These are phyloP conservation scores for Caradrina kadenii DNA, from an alignment of 2,888 invertebrate genomes.

Conservation along the genomic window DNA sequence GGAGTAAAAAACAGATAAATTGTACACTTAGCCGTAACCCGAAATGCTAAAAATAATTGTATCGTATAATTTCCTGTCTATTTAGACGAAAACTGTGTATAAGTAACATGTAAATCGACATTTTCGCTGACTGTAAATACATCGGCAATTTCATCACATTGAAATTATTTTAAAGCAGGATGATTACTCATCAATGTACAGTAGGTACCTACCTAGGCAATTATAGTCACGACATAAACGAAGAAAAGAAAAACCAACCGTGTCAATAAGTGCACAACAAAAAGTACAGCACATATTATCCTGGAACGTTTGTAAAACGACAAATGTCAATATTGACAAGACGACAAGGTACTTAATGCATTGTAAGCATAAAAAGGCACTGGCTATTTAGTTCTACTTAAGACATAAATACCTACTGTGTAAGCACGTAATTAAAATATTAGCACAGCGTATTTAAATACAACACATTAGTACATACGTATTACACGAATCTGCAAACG, in stretches of 20 bases:
- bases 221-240: neutral
- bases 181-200: neutral
- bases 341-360: neutral
- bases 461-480: neutral
- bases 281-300: neutral
- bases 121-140: too few relatives aligned
- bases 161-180: neutral
- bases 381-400: constrained; percentile 9
- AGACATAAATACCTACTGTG: neutral
- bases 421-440: constrained; percentile 31
- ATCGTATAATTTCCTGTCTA: too few relatives aligned
- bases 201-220: neutral
- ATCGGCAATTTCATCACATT: neutral
- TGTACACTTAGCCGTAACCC: too few relatives aligned
- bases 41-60: too few relatives aligned
- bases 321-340: neutral
- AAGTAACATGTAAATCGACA: too few relatives aligned
- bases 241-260: constrained; percentile 3
- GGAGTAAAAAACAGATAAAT: too few relatives aligned
- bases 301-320: constrained; percentile 4
- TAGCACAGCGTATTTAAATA: constrained; percentile 18
- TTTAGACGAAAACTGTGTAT: too few relatives aligned
- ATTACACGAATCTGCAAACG: constrained; percentile 17
- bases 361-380: constrained; percentile 8
- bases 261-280: neutral